Base-by-base conservation (phyloP, 2,888 invertebrate genomes). In the Keiferia lycopersicella region DNA sequence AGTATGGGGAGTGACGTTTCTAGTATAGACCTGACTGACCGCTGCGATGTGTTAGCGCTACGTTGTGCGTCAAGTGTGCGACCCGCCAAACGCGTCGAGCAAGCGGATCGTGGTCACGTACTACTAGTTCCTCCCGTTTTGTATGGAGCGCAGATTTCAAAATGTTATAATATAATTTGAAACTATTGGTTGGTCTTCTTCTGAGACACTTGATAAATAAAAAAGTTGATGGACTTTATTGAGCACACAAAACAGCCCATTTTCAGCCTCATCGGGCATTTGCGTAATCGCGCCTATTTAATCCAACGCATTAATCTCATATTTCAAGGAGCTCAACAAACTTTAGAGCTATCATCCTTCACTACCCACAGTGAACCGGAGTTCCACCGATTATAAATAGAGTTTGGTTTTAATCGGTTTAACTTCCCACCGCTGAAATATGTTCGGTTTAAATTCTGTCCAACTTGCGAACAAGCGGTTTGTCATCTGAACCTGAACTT, bases 361-460 rank as follows among this genome's bases (percentile, higher is more conserved):
- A 18, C 61, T 20, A n/a, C 50, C 8, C 16, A 22, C 11, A 10
- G 30, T 61, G 12, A 16, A 30, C 16, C 4, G 14, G 61, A 74
- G 77, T 76, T 76, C 73, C 73, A 73, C 66, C 64, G 73, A 79
- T 80, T 79, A 75, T 71, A 74, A 65, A 65, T 62, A 65, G 65
- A 53, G 62, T 65, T 65, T 67, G 68, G 67, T 73, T 75, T 69
- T 73, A 75, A 76, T 76, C 73, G 72, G 74, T 76, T 77, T 73
- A 74, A 68, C 60, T 65, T 66, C 61, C 12, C 10, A 34, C 66
- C 66, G 48, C 74, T 81, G 76, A 81, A 82, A 80, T 81, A 83
- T 79, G 77, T 71, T 78, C 72, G 74, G 73, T 76, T 71, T 70
- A 74, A 77, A 78, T 70, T 77, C 56, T 77, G 34, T 62, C 38